Percentiles rank a stretch among this genome's conserved stretches.
Evolutionary conservation across 2,888 invertebrate genomes (phyloP).

Genomic region (Darwinula stevensoni): DNA sequence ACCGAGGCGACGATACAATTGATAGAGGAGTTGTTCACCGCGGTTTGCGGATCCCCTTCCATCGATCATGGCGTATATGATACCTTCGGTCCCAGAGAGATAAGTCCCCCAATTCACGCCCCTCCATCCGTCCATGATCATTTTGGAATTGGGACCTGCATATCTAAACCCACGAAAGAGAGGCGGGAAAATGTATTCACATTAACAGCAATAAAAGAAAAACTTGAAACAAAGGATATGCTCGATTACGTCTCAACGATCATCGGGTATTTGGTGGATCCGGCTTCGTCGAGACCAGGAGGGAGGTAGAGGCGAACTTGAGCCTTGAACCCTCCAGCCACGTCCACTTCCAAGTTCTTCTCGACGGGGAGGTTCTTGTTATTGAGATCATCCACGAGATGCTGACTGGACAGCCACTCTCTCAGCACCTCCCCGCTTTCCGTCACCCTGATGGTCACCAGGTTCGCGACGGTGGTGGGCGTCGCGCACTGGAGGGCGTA

Average conservation of each 20-base stretch:
- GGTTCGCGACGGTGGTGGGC: too few relatives aligned
- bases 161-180: slow-evolving; percentile 27
- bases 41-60: slow-evolving; percentile 44
- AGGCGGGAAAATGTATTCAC: neutral
- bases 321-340: too few relatives aligned
- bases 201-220: too few relatives aligned
- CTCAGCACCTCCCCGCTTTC: too few relatives aligned
- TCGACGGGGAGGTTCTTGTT: too few relatives aligned
- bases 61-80: slow-evolving; percentile 67
- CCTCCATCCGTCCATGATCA: slow-evolving; percentile 55
- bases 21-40: slow-evolving; percentile 50
- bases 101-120: slow-evolving; percentile 62
- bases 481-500: too few relatives aligned
- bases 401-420: too few relatives aligned
- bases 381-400: too few relatives aligned
- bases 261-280: slow-evolving; percentile 42
- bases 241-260: slow-evolving; percentile 42
- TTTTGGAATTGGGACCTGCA: slow-evolving; percentile 65
- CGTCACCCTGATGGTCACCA: too few relatives aligned
- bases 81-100: slow-evolving; percentile 45
- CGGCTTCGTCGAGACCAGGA: slow-evolving; percentile 31
- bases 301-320: slow-evolving; percentile 47
- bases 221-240: too few relatives aligned
- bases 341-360: too few relatives aligned
- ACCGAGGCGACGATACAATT: slow-evolving; percentile 53